phyloP scores from a whole-genome alignment of 1,140 invertebrate genomes.

The Bombus pascuorum region DNA sequence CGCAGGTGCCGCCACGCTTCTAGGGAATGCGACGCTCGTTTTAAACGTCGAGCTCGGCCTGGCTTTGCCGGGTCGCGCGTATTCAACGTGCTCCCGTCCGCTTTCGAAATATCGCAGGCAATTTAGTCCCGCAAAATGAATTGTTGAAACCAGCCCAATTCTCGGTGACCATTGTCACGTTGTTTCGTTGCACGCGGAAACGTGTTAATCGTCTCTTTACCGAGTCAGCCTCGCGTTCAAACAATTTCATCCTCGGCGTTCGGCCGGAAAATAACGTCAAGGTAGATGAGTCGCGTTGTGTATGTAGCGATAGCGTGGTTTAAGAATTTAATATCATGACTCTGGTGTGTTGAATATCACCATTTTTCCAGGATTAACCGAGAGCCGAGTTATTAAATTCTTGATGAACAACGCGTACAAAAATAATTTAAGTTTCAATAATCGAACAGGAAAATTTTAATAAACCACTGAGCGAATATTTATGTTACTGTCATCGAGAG shows the following conservation, averaged over 20 bases:
- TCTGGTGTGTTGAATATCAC: background rate
- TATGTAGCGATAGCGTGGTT: background rate
- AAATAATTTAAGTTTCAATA: background rate
- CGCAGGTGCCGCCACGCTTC: slow-evolving; percentile 1
- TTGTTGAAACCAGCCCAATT: slow-evolving; percentile 44
- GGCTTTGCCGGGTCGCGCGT: background rate
- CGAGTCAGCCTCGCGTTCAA: background rate
- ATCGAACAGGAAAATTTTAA: background rate
- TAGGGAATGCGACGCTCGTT: slow-evolving; percentile 8
- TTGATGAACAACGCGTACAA: background rate
- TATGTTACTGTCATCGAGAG: no score
- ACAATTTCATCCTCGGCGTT: background rate
- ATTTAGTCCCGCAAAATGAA: slow-evolving; percentile 47
- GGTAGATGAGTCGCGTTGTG: background rate
- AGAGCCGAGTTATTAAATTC: background rate
- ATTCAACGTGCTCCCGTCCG: slow-evolving; percentile 20
- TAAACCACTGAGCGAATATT: background rate
- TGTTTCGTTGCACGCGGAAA: slow-evolving; percentile 28
- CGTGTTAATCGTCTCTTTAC: slow-evolving; percentile 49
- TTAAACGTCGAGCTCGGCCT: background rate
- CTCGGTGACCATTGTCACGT: slow-evolving; percentile 36
- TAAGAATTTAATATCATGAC: slow-evolving; percentile 7
- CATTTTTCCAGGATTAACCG: background rate
- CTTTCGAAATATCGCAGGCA: slow-evolving; percentile 51
- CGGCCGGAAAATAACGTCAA: background rate